Evolutionary conservation across 2,888 invertebrate genomes (phyloP).

Genomic region (Macaria notata): DNA sequence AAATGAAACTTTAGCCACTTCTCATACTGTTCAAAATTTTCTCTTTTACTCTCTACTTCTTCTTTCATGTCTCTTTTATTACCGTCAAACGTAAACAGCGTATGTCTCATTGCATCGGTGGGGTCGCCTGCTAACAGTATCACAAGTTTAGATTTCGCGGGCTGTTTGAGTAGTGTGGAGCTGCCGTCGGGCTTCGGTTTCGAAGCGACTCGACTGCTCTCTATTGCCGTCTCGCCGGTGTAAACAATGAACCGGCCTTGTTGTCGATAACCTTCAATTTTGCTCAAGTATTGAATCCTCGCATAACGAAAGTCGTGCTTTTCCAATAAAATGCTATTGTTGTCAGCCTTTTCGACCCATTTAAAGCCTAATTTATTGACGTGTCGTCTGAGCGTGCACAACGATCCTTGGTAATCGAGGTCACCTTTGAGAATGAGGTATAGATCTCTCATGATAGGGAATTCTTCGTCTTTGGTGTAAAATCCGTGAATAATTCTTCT

Average conservation of each 20-base stretch:
- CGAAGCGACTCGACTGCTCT: slow-evolving; percentile 40
- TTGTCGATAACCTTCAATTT: slow-evolving; percentile 39
- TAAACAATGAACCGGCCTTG: slow-evolving; percentile 43
- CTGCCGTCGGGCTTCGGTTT: slow-evolving; percentile 41
- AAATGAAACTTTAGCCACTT: slow-evolving; percentile 42
- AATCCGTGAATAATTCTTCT: slow-evolving; percentile 42
- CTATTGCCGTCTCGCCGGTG: slow-evolving; percentile 40
- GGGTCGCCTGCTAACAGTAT: slow-evolving; percentile 42
- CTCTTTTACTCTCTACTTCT: slow-evolving; percentile 36
- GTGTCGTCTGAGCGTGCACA: slow-evolving; percentile 41
- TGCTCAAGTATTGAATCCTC: slow-evolving; percentile 42
- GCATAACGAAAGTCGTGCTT: slow-evolving; percentile 43
- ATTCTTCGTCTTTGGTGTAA: slow-evolving; percentile 43
- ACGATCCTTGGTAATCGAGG: slow-evolving; percentile 43
- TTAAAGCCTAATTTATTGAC: slow-evolving; percentile 42
- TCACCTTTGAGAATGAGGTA: slow-evolving; percentile 42
- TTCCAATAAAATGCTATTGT: slow-evolving; percentile 40
- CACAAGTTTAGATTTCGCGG: slow-evolving; percentile 39
- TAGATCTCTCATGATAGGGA: slow-evolving; percentile 44
- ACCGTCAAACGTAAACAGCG: slow-evolving; percentile 39
- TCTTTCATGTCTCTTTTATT: slow-evolving; percentile 43
- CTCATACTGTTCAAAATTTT: slow-evolving; percentile 42
- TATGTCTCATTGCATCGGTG: slow-evolving; percentile 35
- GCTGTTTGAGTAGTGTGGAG: slow-evolving; percentile 41
- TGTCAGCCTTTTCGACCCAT: slow-evolving; percentile 45